Evolutionary conservation across 1,140 invertebrate species (phyloP), one percentile per base, ranked within the genome.

Genomic region (Drosophila yakuba): DNA sequence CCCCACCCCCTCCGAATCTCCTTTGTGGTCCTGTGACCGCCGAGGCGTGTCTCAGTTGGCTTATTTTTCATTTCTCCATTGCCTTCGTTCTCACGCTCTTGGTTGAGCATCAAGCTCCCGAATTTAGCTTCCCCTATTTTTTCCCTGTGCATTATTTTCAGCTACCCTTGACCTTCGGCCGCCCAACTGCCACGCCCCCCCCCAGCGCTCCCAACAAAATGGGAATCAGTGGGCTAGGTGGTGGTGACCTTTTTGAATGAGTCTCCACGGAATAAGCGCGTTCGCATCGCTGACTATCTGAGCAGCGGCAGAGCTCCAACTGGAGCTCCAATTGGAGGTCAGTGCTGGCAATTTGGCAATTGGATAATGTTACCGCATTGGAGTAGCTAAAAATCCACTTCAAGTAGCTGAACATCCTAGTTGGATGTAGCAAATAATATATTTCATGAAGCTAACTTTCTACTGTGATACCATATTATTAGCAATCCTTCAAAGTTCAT

Each of bases 201-300:
- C 8, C 20, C 3, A 45, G 25, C 32, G 17, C 8, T 20, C 41
- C 17, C 54, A 38, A 11, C 17, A 5, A 15, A 11, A 1, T 5
- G 15, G 15, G 20, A 68, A 36, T 41, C 39, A 61, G 55, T 62
- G 28, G 48, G 56, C 82, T 81, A 81, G 78, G 74, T 86, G 78
- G 74, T 86, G 78, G 74, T 81, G 83, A 86, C 83, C 83, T 88
- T 83, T 86, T 89, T 80, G 75, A 86, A 86, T 83, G 79, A 83
- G 79, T 89, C 84, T 88, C 84, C 44, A 25, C 71, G 84, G 83
- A 89, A 89, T 88, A 77, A 69, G 58, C 62, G 74, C 74, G 74
- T 44, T 12, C 71, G 68, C 72, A 35, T 63, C 43, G 72, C 58
- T 74, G 69, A 45, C 74, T 77, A 77, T 76, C 63, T 41, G 74